Percentiles rank a stretch among this genome's conserved stretches.
These are phyloP conservation scores for Uropetala carovei DNA, from an alignment of 2,888 invertebrate genomes.

Conservation along the genomic window DNA sequence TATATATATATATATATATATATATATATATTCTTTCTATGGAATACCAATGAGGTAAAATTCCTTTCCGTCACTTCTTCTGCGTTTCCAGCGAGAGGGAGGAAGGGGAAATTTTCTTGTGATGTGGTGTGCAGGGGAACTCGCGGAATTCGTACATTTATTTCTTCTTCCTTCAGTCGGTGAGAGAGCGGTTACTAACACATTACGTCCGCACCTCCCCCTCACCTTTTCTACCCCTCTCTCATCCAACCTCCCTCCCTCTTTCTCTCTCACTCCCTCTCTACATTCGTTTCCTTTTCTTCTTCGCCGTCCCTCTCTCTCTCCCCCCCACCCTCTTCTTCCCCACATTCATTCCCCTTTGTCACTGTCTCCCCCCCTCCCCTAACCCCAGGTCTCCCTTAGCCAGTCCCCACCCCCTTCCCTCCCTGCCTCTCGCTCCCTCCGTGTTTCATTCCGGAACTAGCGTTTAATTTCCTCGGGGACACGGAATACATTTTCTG, in stretches of 20 bases:
- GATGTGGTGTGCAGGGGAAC: slow-evolving; percentile 4
- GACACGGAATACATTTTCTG: slow-evolving; percentile 64
- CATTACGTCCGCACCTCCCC: not conserved
- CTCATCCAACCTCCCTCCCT: not conserved
- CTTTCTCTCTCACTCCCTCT: not conserved
- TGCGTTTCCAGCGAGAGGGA: not conserved
- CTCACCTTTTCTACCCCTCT: not conserved
- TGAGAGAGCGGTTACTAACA: slow-evolving; percentile 13
- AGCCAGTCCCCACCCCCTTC: not conserved
- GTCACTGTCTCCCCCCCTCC: not conserved
- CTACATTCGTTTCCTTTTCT: too few relatives aligned
- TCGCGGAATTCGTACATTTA: slow-evolving; percentile 17
- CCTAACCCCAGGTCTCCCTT: not conserved
- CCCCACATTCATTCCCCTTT: not conserved
- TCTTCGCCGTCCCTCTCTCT: not conserved
- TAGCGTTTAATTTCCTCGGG: slow-evolving; percentile 62
- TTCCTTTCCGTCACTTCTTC: slow-evolving; percentile 17
- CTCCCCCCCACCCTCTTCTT: slow-evolving; percentile 7
- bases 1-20: too few relatives aligned
- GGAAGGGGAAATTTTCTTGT: not conserved
- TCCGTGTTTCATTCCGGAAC: slow-evolving; percentile 56
- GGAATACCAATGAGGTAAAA: not conserved
- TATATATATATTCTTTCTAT: too few relatives aligned
- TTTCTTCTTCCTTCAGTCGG: slow-evolving; percentile 6
- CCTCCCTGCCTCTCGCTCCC: not conserved